Conservation (phyloP, 2,113 vertebrate genomes). For the Apeltes quadracus region DNA sequence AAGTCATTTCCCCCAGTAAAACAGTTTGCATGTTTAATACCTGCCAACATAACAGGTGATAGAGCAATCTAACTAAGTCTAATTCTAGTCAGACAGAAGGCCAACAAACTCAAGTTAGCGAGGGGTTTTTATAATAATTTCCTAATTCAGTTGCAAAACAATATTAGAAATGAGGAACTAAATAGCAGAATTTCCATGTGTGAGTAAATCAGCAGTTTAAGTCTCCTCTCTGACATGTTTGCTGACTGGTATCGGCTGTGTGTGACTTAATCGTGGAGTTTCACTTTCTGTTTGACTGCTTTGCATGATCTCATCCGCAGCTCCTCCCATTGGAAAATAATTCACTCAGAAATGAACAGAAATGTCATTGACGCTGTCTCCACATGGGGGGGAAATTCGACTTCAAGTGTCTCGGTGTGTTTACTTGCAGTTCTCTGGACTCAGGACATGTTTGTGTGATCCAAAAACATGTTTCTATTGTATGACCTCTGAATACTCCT, state of each 20-base stretch:
- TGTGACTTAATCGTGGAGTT: neutral
- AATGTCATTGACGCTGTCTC: neutral
- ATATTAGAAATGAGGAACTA: slow-evolving; percentile 17
- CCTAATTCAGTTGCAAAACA: neutral
- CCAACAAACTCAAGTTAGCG: neutral
- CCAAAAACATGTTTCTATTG: neutral
- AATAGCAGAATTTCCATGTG: slow-evolving; percentile 21
- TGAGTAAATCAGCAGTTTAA: slow-evolving; percentile 10
- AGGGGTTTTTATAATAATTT: neutral
- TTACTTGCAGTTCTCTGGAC: neutral
- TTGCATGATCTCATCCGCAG: neutral
- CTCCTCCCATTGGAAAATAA: neutral
- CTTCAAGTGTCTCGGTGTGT: slow-evolving; percentile 5
- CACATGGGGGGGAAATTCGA: slow-evolving; percentile 7
- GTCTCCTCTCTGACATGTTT: neutral
- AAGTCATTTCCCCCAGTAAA: neutral
- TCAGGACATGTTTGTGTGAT: neutral
- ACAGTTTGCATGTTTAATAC: no score
- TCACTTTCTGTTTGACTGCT: slow-evolving; percentile 17
- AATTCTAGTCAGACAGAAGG: neutral
- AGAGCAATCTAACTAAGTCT: neutral
- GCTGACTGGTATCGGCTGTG: neutral
- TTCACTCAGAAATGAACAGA: slow-evolving; percentile 15
- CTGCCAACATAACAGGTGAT: neutral
- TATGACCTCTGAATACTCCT: neutral